Evolutionary conservation across 1,140 invertebrate genomes (phyloP).

Genomic region (Sesamia nonagrioides): DNA sequence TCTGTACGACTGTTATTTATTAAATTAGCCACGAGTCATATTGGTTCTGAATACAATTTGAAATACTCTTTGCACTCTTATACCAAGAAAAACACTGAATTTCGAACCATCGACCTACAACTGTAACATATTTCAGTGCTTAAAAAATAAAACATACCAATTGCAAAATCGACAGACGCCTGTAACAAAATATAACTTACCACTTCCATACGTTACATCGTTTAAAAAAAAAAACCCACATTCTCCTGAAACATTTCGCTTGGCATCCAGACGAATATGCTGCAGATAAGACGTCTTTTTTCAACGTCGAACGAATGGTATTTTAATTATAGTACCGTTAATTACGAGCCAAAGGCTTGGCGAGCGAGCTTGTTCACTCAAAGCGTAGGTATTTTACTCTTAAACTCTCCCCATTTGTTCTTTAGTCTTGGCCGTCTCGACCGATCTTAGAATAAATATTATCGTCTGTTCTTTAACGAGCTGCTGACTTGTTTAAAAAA

Average conservation of each 20-base stretch:
- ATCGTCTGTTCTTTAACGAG: constrained; percentile 5
- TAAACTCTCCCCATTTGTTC: constrained; percentile 56
- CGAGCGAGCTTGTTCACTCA: constrained; percentile 43
- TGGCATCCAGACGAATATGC: constrained; percentile 35
- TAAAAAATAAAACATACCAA: background rate
- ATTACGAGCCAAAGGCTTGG: constrained; percentile 74
- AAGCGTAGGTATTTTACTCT: constrained; percentile 54
- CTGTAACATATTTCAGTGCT: background rate
- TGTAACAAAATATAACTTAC: background rate
- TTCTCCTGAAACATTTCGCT: background rate
- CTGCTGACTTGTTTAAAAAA: background rate
- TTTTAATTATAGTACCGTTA: constrained; percentile 82
- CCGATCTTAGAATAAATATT: constrained; percentile 29
- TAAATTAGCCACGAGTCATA: too few relatives aligned
- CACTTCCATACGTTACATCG: background rate
- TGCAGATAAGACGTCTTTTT: constrained; percentile 64
- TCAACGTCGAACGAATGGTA: constrained; percentile 77
- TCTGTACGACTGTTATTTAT: too few relatives aligned
- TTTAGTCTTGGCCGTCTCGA: constrained; percentile 1
- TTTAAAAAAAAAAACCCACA: constrained; percentile 23
- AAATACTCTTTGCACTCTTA: background rate
- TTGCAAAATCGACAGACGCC: background rate
- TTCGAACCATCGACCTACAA: background rate
- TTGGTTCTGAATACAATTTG: too few relatives aligned
- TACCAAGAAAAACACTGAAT: background rate